phyloP scores from a whole-genome alignment of 2,888 invertebrate genomes.

The Ophion slaviceki region DNA sequence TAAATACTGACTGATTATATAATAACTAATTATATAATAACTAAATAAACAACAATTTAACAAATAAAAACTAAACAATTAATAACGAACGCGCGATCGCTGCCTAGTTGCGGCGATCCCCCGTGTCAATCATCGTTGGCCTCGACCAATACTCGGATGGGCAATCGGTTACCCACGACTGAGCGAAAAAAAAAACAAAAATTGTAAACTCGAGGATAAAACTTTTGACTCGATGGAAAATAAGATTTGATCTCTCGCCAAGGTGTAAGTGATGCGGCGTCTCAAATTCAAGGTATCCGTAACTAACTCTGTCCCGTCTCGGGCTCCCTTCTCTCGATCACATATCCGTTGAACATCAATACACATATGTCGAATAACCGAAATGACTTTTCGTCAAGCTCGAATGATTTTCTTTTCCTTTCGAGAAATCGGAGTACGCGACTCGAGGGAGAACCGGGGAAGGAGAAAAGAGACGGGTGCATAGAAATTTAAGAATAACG shows the following conservation, averaged over 20 bases:
- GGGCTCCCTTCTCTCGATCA: neutral
- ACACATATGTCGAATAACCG: constrained; percentile 19
- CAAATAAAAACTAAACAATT: too few relatives aligned
- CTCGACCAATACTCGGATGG: neutral
- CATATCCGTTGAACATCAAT: constrained; percentile 2
- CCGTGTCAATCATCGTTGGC: too few relatives aligned
- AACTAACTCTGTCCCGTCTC: neutral
- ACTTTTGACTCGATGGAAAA: too few relatives aligned
- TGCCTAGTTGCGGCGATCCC: too few relatives aligned
- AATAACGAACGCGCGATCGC: too few relatives aligned
- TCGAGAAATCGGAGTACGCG: constrained; percentile 39
- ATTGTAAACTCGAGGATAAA: neutral
- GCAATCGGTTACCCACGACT: neutral
- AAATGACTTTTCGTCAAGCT: constrained; percentile 60
- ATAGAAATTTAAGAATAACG: constrained; percentile 8
- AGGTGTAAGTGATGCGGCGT: too few relatives aligned
- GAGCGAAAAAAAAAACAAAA: neutral
- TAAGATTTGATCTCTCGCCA: neutral
- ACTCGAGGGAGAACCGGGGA: constrained; percentile 1
- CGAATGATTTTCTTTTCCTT: constrained; percentile 9
- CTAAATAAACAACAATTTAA: too few relatives aligned
- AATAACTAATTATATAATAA: too few relatives aligned
- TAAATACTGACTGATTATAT: too few relatives aligned
- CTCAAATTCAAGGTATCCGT: neutral
- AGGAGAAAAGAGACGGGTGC: neutral